A percentile compares a stretch with the other conserved stretches of the same genome.
Conservation (phyloP, 2,113 vertebrate species). For the Brachypodius melanocephalos region DNA sequence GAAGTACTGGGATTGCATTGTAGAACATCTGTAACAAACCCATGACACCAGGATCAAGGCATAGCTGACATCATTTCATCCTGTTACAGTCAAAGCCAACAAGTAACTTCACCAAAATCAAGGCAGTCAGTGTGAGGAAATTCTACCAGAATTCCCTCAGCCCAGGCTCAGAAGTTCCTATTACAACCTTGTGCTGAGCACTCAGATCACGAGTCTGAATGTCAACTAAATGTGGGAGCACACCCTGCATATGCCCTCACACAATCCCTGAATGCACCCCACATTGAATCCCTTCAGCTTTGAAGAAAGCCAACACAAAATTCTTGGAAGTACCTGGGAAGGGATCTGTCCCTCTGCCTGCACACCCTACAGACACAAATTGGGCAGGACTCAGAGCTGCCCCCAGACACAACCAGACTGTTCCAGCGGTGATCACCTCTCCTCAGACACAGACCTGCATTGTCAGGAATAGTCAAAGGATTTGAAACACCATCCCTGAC, state of each 20-base stretch:
- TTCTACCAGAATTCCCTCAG: neutral
- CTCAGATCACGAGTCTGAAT: accelerated
- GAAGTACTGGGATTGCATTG: neutral
- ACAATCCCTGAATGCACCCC: accelerated
- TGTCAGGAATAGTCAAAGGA: neutral
- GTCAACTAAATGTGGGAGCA: neutral
- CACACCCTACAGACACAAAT: neutral
- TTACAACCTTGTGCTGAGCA: neutral
- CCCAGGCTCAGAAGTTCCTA: neutral
- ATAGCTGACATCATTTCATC: neutral
- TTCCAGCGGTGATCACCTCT: neutral
- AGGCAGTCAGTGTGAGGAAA: neutral
- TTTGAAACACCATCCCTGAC: neutral
- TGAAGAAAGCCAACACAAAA: neutral
- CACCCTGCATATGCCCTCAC: neutral
- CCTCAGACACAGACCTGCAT: neutral
- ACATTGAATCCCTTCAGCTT: neutral
- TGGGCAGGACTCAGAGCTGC: neutral
- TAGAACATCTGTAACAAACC: neutral
- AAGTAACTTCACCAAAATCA: neutral
- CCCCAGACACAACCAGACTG: neutral
- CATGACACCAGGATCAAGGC: accelerated
- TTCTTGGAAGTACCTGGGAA: accelerated
- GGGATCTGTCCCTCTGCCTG: neutral
- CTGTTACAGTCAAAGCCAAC: neutral